Percentiles rank a stretch among this genome's conserved stretches.
phyloP scores from a whole-genome alignment of 2,888 invertebrate species.

The Agrotis exclamationis region DNA sequence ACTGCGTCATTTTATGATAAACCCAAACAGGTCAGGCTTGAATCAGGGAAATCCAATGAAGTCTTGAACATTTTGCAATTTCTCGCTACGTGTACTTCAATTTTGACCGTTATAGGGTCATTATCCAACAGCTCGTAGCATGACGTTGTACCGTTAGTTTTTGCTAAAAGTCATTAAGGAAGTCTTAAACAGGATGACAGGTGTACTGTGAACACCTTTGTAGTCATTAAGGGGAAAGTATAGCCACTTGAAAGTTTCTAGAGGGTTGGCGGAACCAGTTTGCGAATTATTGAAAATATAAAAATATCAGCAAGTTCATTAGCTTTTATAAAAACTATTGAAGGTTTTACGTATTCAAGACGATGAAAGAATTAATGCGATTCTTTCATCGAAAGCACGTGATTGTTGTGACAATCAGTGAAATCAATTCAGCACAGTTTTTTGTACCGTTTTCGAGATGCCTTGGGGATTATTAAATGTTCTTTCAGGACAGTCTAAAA shows the following conservation, averaged over 20 bases:
- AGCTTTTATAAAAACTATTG: conserved; percentile 49
- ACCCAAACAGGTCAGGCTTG: conserved; percentile 18
- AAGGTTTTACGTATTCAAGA: conserved; percentile 50
- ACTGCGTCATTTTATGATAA: conserved; percentile 26
- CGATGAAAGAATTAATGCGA: conserved; percentile 43
- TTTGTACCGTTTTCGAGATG: conserved; percentile 14
- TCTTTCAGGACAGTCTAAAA: not conserved
- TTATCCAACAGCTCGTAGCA: conserved; percentile 35
- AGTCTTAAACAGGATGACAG: conserved; percentile 71
- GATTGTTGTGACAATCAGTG: conserved; percentile 48
- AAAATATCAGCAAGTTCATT: conserved; percentile 58
- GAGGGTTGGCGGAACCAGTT: conserved; percentile 52
- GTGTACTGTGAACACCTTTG: conserved; percentile 71
- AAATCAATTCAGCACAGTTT: conserved; percentile 33
- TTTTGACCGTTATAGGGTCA: conserved; percentile 38
- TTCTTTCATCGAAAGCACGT: conserved; percentile 48
- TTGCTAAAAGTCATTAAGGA: conserved; percentile 60
- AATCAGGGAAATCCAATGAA: conserved; percentile 18
- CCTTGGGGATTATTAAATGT: conserved; percentile 2
- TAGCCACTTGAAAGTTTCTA: conserved; percentile 43
- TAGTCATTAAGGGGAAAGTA: conserved; percentile 59
- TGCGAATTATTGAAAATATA: conserved; percentile 48
- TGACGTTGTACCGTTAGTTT: conserved; percentile 52
- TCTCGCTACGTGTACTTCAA: conserved; percentile 13
- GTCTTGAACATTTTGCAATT: conserved; percentile 11